Conservation (phyloP, 1,140 invertebrate species). For the Solenopsis invicta region DNA sequence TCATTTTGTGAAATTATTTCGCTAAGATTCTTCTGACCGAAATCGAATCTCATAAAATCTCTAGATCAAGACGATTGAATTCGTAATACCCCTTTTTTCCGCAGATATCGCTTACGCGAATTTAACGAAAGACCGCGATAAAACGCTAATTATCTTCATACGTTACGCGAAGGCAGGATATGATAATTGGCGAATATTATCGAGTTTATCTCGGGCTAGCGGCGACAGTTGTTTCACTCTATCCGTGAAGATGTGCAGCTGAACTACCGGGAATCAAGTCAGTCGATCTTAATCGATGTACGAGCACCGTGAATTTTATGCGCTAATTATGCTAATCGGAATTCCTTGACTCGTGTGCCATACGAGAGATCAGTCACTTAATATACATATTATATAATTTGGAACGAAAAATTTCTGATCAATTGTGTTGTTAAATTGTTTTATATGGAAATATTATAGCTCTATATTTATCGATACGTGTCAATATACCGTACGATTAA, state of each 20-base stretch:
- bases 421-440: background rate
- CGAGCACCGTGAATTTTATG: conserved; percentile 52
- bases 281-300: conserved; percentile 39
- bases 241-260: conserved; percentile 58
- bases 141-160: conserved; percentile 38
- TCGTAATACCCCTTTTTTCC: background rate
- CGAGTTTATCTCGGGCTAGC: conserved; percentile 33
- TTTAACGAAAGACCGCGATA: background rate
- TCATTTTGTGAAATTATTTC: background rate
- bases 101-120: background rate
- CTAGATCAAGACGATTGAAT: background rate
- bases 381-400: background rate
- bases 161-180: conserved; percentile 42
- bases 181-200: conserved; percentile 59
- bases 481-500: background rate
- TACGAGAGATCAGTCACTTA: background rate
- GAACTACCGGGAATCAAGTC: conserved; percentile 48
- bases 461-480: background rate
- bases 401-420: background rate
- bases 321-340: conserved; percentile 64
- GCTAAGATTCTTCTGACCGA: background rate
- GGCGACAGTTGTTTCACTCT: conserved; percentile 26
- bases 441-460: background rate
- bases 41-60: conserved; percentile 21
- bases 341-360: background rate